Base-by-base conservation (phyloP, 2,113 vertebrate genomes). In the Buteo buteo region DNA sequence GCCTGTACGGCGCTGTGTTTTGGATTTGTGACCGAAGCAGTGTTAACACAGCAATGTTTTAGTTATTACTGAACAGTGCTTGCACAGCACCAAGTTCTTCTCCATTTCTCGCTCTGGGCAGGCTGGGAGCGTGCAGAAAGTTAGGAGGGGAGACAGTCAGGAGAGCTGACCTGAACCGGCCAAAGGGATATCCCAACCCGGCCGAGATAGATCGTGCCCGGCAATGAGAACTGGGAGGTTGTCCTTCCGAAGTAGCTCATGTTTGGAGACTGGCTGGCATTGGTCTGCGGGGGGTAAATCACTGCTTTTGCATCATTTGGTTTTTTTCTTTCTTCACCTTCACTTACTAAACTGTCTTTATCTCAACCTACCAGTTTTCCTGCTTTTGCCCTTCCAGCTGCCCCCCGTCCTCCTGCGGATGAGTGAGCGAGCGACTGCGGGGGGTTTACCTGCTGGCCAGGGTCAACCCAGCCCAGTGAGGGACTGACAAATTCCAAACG, bases 361-460 rank as follows among this genome's bases (percentile, higher is more conserved):
- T 16, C 67, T 81, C 9, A 77, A 44, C 7, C 7, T 6, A 11
- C 6, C 24, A 44, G 8, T 77, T 94, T 72, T 81, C 49, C 67
- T 52, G 22, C 0, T 80, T 90, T 77, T 65, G 5, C 29, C 49
- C 19, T 89, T 80, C 34, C 34, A 73, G 11, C 40, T 76, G 5
- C 10, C 3, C 17, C 28, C 16, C 10, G 55, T n/a, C 8, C 16
- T 52, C 31, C 36, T 45, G 24, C 34, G 72, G 20, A 15, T 0
- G 1, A 81, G 7, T 11, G 4, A 79, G 5, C 0, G 3, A 62
- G 10, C 6, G n/a, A 21, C 19, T 25, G 24, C 14, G 10, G 6
- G 6, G 8, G 4, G 11, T 4, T 67, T 45, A 42, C 10, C 22
- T 55, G 13, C 49, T 64, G 52, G 12, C 40, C 3, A 7, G 29